These are phyloP conservation scores for Stegostoma tigrinum DNA, from an alignment of 2,113 vertebrate species.

Conservation along the genomic window DNA sequence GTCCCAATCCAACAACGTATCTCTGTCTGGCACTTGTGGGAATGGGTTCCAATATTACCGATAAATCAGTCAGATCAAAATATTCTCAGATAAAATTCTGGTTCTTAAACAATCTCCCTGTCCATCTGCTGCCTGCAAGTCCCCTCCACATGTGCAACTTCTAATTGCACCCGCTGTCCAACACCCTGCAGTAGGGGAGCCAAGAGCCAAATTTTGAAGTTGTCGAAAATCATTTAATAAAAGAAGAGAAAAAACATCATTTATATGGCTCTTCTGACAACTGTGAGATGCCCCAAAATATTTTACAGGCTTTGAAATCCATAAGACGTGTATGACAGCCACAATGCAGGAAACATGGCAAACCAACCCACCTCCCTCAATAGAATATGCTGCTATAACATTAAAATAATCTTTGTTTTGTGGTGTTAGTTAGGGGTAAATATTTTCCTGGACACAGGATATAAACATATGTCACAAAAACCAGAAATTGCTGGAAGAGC, in stretches of 20 bases:
- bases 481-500: too few species aligned
- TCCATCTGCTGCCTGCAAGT: neutral
- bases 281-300: neutral
- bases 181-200: neutral
- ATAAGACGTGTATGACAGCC: neutral
- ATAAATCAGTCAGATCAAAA: neutral
- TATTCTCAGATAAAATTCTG: neutral
- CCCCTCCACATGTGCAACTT: neutral
- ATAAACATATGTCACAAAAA: neutral
- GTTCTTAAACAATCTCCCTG: neutral
- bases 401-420: neutral
- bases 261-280: too few species aligned
- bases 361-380: too few species aligned
- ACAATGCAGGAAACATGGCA: neutral
- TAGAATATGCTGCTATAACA: neutral
- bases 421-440: neutral
- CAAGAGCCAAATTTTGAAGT: neutral
- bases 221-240: neutral
- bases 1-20: neutral
- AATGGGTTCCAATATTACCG: neutral
- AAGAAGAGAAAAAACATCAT: too few species aligned
- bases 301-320: neutral
- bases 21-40: too few species aligned
- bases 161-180: neutral
- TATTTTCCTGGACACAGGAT: neutral